phyloP scores from a whole-genome alignment of 2,113 vertebrate genomes.

The Phylloscopus trochiloides region DNA sequence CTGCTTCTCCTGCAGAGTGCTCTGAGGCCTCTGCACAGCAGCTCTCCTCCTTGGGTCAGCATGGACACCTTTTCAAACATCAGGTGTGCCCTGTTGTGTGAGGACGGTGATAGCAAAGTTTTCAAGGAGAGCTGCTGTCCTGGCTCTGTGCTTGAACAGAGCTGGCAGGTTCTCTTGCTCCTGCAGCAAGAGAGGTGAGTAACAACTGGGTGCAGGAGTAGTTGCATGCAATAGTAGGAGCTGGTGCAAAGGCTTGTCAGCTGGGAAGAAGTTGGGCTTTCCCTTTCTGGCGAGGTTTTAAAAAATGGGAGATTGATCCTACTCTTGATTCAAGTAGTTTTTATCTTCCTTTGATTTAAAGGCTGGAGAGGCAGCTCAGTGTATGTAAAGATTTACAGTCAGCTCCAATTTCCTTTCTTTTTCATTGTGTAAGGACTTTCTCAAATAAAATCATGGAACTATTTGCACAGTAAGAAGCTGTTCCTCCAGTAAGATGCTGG shows the following conservation, averaged over 20 bases:
- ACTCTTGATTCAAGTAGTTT: neutral
- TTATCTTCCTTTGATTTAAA: neutral
- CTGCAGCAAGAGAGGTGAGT: neutral
- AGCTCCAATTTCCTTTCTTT: neutral
- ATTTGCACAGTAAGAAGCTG: neutral
- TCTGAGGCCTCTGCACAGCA: neutral
- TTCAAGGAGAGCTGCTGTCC: neutral
- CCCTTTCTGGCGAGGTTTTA: neutral
- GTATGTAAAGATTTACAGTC: neutral
- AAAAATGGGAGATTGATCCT: neutral
- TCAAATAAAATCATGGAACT: neutral
- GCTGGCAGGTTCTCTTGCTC: neutral
- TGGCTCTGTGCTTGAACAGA: neutral
- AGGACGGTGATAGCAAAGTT: neutral
- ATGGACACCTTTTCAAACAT: accelerated
- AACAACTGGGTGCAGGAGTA: too few species aligned
- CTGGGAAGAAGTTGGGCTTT: neutral
- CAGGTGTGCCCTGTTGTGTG: accelerated
- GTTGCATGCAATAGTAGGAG: neutral
- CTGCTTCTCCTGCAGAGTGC: accelerated
- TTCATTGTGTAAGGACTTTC: neutral
- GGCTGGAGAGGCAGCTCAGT: neutral
- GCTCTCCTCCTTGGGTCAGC: neutral
- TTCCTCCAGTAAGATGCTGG: neutral
- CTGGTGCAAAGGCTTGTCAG: neutral